Evolutionary conservation across 2,888 invertebrate species (phyloP).

Genomic region (Erpobdella octoculata): DNA sequence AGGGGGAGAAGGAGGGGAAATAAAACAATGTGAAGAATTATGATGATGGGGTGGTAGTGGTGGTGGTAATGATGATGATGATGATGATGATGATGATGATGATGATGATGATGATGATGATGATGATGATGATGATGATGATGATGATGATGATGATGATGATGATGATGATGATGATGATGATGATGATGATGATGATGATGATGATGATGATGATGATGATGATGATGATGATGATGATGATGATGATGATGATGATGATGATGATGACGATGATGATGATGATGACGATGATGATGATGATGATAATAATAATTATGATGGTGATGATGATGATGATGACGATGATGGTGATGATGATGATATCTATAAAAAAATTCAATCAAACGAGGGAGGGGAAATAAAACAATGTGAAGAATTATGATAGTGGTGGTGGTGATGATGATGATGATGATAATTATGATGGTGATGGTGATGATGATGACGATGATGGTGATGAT

Average conservation of each 20-base stretch:
- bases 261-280: slow-evolving; percentile 13
- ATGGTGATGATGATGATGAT: too few relatives aligned
- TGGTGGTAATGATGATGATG: background rate
- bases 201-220: slow-evolving; percentile 14
- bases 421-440: too few relatives aligned
- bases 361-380: background rate
- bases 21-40: background rate
- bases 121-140: too few relatives aligned
- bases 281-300: slow-evolving; percentile 18
- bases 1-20: background rate
- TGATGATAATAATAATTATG: too few relatives aligned
- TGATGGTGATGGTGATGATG: too few relatives aligned
- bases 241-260: slow-evolving; percentile 28
- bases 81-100: slow-evolving; percentile 11
- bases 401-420: background rate
- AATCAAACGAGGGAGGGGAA: background rate
- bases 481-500: too few relatives aligned
- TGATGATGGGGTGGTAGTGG: background rate
- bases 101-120: slow-evolving; percentile 17
- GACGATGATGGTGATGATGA: slow-evolving; percentile 3
- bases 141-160: background rate
- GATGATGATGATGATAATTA: too few relatives aligned
- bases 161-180: slow-evolving; percentile 7
- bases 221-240: slow-evolving; percentile 19
- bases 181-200: slow-evolving; percentile 25